Percentiles rank a stretch among this genome's conserved stretches.
Conservation (phyloP, 2,888 invertebrate genomes). For the Auanema sp. region DNA sequence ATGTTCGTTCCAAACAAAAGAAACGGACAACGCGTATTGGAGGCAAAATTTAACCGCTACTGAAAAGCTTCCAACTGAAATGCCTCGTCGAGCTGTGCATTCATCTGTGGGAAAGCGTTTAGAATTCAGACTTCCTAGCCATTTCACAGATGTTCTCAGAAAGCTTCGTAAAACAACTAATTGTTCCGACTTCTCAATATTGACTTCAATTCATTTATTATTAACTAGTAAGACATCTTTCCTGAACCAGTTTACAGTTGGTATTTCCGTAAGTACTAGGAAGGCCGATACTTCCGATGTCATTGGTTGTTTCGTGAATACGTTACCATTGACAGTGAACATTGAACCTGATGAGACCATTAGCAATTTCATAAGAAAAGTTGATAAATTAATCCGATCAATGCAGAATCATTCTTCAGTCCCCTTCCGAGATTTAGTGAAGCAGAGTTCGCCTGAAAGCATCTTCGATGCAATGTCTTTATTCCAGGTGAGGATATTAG, state of each 20-base stretch:
- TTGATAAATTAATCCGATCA: background rate
- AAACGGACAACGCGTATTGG: background rate
- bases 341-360: background rate
- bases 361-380: background rate
- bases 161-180: background rate
- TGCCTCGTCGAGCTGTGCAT: background rate
- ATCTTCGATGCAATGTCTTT: background rate
- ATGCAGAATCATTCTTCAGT: background rate
- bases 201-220: slow-evolving; percentile 2
- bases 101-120: background rate
- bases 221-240: background rate
- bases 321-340: slow-evolving; percentile 5
- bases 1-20: no score
- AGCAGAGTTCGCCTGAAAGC: background rate
- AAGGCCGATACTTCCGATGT: background rate
- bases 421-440: background rate
- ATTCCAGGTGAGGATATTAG: background rate
- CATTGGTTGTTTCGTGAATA: slow-evolving; percentile 13
- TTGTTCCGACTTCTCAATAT: slow-evolving; percentile 11
- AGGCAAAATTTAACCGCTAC: background rate
- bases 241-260: background rate
- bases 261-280: slow-evolving; percentile 11
- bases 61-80: slow-evolving; percentile 9
- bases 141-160: background rate
- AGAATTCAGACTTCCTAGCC: background rate